These are phyloP conservation scores for Loxodonta africana DNA, from an alignment of 2,113 vertebrate species.

Conservation along the genomic window DNA sequence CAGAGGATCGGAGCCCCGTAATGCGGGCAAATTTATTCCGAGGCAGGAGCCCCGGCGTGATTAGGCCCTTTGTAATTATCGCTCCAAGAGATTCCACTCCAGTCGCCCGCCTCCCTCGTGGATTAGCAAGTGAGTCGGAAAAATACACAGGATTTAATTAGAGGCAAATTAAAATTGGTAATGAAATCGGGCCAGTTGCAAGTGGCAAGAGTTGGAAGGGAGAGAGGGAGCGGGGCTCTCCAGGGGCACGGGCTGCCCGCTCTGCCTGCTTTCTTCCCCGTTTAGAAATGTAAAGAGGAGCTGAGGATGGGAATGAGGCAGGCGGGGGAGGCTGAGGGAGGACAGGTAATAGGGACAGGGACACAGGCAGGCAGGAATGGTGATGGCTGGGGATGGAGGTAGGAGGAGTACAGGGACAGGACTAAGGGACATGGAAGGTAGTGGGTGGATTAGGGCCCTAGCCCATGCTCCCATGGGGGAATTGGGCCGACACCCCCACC, in stretches of 20 bases:
- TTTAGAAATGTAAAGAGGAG: constrained; percentile 90
- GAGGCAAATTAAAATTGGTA: constrained; percentile 99
- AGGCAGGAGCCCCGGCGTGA: constrained; percentile 96
- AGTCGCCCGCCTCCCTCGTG: constrained; percentile 98
- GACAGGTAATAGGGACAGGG: constrained; percentile 72
- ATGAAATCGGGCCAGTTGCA: constrained; percentile 99
- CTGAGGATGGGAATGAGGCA: constrained; percentile 39
- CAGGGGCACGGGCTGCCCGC: constrained; percentile 87
- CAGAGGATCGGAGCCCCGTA: constrained; percentile 95
- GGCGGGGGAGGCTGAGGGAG: not conserved
- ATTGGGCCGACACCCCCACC: not conserved
- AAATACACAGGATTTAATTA: constrained; percentile 99
- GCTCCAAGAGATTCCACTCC: constrained; percentile 97
- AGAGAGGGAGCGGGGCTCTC: constrained; percentile 89
- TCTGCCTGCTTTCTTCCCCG: constrained; percentile 89
- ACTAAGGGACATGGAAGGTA: not conserved
- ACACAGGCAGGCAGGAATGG: not conserved
- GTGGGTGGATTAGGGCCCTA: not conserved
- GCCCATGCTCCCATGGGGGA: not conserved
- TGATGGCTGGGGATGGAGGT: not conserved
- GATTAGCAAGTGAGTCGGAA: constrained; percentile 98
- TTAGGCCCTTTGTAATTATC: constrained; percentile 99
- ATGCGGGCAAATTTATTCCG: constrained; percentile 96
- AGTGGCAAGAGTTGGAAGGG: constrained; percentile 93
- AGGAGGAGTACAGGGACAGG: not conserved